Evolutionary conservation across 1,140 invertebrate genomes (phyloP).

Genomic region (Philopotamus ludificatus): DNA sequence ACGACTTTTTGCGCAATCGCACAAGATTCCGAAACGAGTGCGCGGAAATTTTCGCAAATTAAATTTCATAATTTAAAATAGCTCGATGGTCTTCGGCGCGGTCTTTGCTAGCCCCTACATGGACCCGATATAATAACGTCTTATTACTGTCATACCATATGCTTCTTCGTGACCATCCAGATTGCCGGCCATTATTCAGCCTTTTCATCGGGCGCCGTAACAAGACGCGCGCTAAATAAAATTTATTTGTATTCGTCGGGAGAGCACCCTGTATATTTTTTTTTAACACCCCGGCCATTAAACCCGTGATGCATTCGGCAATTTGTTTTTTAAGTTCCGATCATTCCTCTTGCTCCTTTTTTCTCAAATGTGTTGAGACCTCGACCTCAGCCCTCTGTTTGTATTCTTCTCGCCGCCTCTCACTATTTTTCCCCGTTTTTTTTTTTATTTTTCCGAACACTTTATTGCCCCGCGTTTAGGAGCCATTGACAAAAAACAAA

Average conservation of each 20-base stretch:
- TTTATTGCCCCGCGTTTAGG: not conserved
- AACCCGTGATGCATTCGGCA: constrained; percentile 32
- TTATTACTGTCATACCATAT: constrained; percentile 34
- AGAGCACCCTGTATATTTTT: constrained; percentile 1
- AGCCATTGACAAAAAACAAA: not conserved
- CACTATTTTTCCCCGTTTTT: not conserved
- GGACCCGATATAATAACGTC: constrained; percentile 24
- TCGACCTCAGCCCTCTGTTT: constrained; percentile 17
- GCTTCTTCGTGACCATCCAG: constrained; percentile 33
- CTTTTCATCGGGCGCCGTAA: not conserved
- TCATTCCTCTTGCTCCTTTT: not conserved
- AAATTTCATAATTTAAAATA: too few species aligned
- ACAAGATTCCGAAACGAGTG: too few species aligned
- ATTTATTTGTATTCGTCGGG: not conserved
- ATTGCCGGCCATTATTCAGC: constrained; percentile 23
- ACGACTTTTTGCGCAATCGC: too few species aligned
- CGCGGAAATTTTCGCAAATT: too few species aligned
- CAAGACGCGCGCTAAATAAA: too few species aligned
- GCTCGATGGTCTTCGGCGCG: too few species aligned
- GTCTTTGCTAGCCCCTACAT: too few species aligned
- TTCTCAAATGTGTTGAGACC: constrained; percentile 8
- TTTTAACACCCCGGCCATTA: constrained; percentile 24
- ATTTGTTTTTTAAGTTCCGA: constrained; percentile 34
- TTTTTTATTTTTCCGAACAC: constrained; percentile 6
- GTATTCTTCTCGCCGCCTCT: constrained; percentile 10